phyloP scores from a whole-genome alignment of 2,113 vertebrate species.

The rat (Rattus norvegicus) region GRCr8 NC_086022.1:86648001-86648500 shows the following conservation, averaged over 20 bases:
- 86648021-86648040: not conserved
- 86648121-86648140: not conserved
- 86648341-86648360: no score
- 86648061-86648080: not conserved
- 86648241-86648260: conserved; percentile 84
- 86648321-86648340: no score
- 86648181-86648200: not conserved
- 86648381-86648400: no score
- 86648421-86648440: no score
- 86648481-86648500: conserved; percentile 81
- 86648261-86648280: conserved; percentile 84
- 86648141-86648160: not conserved
- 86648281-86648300: conserved; percentile 89
- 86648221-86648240: conserved; percentile 86
- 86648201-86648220: no score
- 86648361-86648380: no score
- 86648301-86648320: conserved; percentile 78
- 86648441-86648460: no score
- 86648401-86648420: no score
- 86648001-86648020: not conserved
- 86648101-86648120: not conserved
- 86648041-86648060: not conserved
- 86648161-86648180: not conserved
- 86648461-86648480: no score
- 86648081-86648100: no score